These are phyloP conservation scores for Grammomys dolichurus DNA, from an alignment of 2,113 vertebrate genomes.

Conservation along the genomic window DNA sequence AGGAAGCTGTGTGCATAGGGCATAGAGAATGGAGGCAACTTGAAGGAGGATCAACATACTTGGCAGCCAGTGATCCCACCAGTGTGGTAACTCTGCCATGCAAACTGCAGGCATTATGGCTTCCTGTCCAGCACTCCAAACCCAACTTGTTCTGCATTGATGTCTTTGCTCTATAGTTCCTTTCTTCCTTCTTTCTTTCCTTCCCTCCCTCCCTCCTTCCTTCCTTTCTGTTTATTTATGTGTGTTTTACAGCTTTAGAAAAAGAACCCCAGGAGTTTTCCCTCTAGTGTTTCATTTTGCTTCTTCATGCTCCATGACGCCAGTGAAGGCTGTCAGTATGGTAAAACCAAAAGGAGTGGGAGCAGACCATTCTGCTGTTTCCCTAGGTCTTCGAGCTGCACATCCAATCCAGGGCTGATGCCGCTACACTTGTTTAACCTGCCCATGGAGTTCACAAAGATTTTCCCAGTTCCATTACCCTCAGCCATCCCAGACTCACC, in stretches of 20 bases:
- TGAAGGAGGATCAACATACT: no score
- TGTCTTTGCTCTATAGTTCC: neutral
- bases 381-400: neutral
- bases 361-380: neutral
- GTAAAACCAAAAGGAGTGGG: neutral
- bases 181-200: no score
- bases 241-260: neutral
- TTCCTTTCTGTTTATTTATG: neutral
- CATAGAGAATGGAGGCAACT: neutral
- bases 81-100: neutral
- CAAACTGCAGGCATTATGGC: no score
- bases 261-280: neutral
- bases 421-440: neutral
- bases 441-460: neutral
- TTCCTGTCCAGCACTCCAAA: neutral
- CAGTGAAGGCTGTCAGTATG: no score
- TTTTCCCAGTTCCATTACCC: neutral
- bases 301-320: neutral
- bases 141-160: neutral
- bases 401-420: neutral
- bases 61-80: neutral
- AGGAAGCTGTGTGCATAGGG: neutral
- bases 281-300: neutral
- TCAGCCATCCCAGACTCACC: neutral
- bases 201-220: neutral